Evolutionary conservation across 2,888 invertebrate genomes (phyloP), one percentile per base, ranked within the genome.

Genomic region (Ferrisia virgata): DNA sequence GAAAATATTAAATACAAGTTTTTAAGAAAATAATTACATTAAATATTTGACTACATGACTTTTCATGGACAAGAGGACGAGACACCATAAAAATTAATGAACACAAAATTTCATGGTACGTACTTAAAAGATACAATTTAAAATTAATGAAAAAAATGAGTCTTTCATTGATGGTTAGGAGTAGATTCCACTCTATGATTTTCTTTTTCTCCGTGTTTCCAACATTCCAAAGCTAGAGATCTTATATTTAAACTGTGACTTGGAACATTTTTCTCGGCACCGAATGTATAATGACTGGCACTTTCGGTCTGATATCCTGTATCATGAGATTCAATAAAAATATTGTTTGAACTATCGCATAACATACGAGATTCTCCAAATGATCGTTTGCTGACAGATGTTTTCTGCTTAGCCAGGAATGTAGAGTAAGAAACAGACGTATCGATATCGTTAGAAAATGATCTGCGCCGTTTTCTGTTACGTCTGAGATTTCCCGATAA

Each of bases 231-330:
- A 15, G 83, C 39, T 31, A 72, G 28, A 13, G 69, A 25, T 39
- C 58, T 18, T 1, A 64, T 31, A 39, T 82, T 69, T 3, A 13
- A 53, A 31, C 18, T 39, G 69, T 36, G 31, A 28, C 43, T 53
- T 11, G 18, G 33, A 33, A 25, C 33, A 36, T 53, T 22, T 28
- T 82, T 82, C 11, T 82, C 82, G 36, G 25, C 58, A 2, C 72
- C 72, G 13, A 33, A 76, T 76, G 72, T 76, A 11, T 36, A 36
- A 18, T 76, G n/a, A 36, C 39, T 69, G 11, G 28, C 58, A 13
- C 33, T 58, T 58, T 82, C 76, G 18, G 83, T 72, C 25, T 72
- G 72, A 69, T 83, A 83, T 36, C 83, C 83, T 5, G 83, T 83
- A 18, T 83, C 83, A 47, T 83, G 83, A 72, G 83, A 83, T 31